phyloP scores from a whole-genome alignment of 2,888 invertebrate genomes.

The Adela reaumurella region DNA sequence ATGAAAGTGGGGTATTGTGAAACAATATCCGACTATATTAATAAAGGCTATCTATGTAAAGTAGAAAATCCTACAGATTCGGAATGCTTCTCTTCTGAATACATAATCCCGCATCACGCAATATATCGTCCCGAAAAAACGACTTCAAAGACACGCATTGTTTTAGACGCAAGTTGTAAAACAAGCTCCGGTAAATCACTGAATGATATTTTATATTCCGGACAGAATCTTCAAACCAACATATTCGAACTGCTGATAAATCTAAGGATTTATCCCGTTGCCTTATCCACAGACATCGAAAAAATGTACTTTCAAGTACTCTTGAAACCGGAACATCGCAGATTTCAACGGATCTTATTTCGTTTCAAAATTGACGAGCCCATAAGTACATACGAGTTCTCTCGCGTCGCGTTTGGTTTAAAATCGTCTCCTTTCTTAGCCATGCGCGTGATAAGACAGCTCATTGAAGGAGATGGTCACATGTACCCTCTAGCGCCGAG shows the following conservation, averaged over 20 bases:
- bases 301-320: conserved; percentile 1
- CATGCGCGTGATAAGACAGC: background rate
- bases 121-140: background rate
- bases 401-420: background rate
- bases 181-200: background rate
- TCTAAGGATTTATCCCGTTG: background rate
- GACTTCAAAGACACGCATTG: background rate
- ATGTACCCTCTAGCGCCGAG: background rate
- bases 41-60: background rate
- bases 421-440: background rate
- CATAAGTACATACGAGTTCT: background rate
- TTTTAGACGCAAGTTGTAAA: conserved; percentile 2
- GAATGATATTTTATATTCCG: conserved; percentile 1
- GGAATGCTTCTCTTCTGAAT: background rate
- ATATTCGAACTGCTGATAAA: background rate
- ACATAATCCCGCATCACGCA: conserved; percentile 1
- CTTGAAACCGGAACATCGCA: background rate
- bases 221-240: background rate
- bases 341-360: conserved; percentile 1
- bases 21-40: background rate
- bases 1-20: background rate
- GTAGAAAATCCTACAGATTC: background rate
- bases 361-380: background rate
- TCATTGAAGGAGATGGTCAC: background rate
- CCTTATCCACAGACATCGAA: background rate